phyloP scores from a whole-genome alignment of 2,888 invertebrate genomes.

The Monopis laevigella region DNA sequence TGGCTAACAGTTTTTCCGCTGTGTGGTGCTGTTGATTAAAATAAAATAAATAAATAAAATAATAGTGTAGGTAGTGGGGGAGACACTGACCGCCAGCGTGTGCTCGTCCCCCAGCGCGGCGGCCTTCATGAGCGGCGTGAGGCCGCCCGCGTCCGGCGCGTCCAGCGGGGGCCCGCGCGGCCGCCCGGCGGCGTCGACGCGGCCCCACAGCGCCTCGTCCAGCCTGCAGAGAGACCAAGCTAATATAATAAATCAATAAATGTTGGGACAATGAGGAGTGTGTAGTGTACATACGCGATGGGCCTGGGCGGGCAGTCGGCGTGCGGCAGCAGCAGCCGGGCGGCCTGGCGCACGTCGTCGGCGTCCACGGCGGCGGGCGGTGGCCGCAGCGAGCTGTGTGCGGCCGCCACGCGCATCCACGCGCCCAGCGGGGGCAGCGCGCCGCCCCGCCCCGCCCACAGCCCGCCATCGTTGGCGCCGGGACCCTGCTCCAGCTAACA shows the following conservation, averaged over 20 bases:
- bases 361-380: conserved; percentile 83
- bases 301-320: conserved; percentile 89
- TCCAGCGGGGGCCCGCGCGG: conserved; percentile 78
- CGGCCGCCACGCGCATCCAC: conserved; percentile 85
- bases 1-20: no score
- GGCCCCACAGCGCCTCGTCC: conserved; percentile 65
- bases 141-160: conserved; percentile 79
- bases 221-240: conserved; percentile 33
- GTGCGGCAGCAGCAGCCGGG: conserved; percentile 83
- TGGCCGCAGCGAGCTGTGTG: conserved; percentile 83
- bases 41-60: no score
- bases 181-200: conserved; percentile 56
- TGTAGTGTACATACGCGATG: conserved; percentile 58
- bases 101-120: conserved; percentile 82
- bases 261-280: not conserved
- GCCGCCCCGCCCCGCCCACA: conserved; percentile 87
- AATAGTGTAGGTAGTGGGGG: no score
- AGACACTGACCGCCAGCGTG: conserved; percentile 70
- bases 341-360: conserved; percentile 90
- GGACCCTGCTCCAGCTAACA: conserved; percentile 79
- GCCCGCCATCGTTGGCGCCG: conserved; percentile 39
- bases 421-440: conserved; percentile 91
- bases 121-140: conserved; percentile 86
- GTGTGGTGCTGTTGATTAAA: no score
- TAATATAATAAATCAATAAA: not conserved